Evolutionary conservation across 2,888 invertebrate species (phyloP), one percentile per base, ranked within the genome.

Genomic region (Ennomos erosarius): DNA sequence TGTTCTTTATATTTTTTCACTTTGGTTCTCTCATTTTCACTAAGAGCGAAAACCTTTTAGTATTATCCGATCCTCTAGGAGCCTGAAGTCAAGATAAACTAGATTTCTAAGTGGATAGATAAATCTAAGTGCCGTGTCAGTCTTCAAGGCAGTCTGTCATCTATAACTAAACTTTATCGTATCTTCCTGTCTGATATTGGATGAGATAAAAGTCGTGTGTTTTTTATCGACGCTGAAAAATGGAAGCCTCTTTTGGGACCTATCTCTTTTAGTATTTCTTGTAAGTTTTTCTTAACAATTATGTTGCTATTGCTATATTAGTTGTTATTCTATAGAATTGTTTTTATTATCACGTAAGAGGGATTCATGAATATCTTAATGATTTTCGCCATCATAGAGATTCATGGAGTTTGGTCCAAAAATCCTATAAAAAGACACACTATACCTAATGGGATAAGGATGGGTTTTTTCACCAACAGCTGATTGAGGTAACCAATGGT

Each of bases 111-210:
- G 54, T 59, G 54, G 49, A 42, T 12, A 59, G 49, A 53, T 59
- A 59, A 59, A 59, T 59, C 53, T 53, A 59, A 59, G 58, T 59
- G 58, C 33, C 54, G 45, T 54, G 53, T 59, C 59, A 49, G 40
- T 50, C 45, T 54, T 26, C 12, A 36, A 45, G 45, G 49, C 49
- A 54, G 44, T 59, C 36, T 40, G 45, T 50, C 54, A 59, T 50
- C 33, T 33, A 42, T 16, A 62, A 46, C 16, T 16, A 16, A 16
- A 16, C 40, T 12, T 47, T 50, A 42, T 56, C 40, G 42, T 35
- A 10, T 38, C 12, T 42, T 52, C 48, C 26, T 26, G 26, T 26
- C 26, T 26, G 6, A 26, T 42, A 34, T 43, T 35, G 40, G 10
- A 55, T 13, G n/a, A 34, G 35, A 49, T 50, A 51, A 26, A 26